phyloP scores from a whole-genome alignment of 2,113 vertebrate genomes.

The Microtus richardsoni region DNA sequence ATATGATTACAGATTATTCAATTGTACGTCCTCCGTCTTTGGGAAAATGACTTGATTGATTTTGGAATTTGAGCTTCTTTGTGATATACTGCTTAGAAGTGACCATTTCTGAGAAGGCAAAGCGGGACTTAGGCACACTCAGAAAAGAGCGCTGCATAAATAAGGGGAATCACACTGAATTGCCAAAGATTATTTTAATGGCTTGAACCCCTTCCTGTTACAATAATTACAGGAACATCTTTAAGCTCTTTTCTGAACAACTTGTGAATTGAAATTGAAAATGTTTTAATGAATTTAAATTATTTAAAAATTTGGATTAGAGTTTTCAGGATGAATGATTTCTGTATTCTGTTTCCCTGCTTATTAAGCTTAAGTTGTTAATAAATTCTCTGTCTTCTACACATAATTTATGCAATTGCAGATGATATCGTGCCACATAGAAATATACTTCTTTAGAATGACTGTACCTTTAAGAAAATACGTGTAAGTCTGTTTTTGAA shows the following conservation, averaged over 20 bases:
- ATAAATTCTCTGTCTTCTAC: constrained; percentile 16
- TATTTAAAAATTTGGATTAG: constrained; percentile 73
- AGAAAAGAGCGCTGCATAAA: constrained; percentile 78
- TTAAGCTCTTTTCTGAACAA: constrained; percentile 80
- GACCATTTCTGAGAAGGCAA: constrained; percentile 79
- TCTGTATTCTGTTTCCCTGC: constrained; percentile 4
- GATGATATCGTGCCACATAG: neutral
- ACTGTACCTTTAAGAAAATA: constrained; percentile 48
- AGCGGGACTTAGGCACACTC: constrained; percentile 46
- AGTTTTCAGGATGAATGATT: constrained; percentile 71
- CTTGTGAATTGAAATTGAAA: constrained; percentile 78
- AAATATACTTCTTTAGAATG: constrained; percentile 34
- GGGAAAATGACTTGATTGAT: constrained; percentile 82
- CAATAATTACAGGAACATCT: constrained; percentile 83
- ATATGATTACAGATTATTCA: constrained; percentile 82
- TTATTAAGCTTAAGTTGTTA: constrained; percentile 48
- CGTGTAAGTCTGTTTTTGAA: neutral
- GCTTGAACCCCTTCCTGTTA: constrained; percentile 79
- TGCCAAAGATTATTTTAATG: constrained; percentile 87
- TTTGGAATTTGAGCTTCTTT: constrained; percentile 82
- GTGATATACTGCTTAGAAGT: constrained; percentile 68
- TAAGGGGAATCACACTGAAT: constrained; percentile 80
- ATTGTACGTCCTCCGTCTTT: constrained; percentile 78
- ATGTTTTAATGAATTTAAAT: constrained; percentile 77
- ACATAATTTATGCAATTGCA: constrained; percentile 39